Evolutionary conservation across 2,113 vertebrate genomes (phyloP).

Genomic region (Microtus montanus): DNA sequence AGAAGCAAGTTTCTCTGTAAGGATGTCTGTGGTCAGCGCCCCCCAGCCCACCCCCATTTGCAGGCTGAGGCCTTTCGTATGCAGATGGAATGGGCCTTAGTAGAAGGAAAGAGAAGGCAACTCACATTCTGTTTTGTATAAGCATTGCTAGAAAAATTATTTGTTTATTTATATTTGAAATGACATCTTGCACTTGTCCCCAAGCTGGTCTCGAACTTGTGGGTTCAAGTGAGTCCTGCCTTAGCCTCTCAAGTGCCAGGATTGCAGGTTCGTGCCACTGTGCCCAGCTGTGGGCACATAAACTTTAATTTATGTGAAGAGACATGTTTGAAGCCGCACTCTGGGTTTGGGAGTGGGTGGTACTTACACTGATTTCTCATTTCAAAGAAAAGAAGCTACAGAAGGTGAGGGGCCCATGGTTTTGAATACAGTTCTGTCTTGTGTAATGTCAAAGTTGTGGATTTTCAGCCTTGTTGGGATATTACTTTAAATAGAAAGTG

Average conservation of each 20-base stretch:
- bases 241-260: not conserved
- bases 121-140: not conserved
- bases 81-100: not conserved
- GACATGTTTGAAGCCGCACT: not conserved
- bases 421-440: not conserved
- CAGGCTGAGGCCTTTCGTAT: not conserved
- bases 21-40: not conserved
- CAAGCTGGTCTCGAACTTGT: not conserved
- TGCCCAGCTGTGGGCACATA: not conserved
- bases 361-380: not conserved
- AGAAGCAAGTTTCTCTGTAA: not conserved
- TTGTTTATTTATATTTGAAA: not conserved
- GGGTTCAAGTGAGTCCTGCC: not conserved
- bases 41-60: not conserved
- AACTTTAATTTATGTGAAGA: slow-evolving; percentile 19
- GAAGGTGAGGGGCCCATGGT: not conserved
- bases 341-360: not conserved
- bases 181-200: not conserved
- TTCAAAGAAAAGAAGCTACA: not conserved
- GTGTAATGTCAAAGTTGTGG: not conserved
- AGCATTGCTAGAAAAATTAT: not conserved
- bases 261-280: not conserved
- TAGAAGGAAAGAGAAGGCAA: not conserved
- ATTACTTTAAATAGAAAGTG: not conserved
- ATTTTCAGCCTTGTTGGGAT: not conserved